Evolutionary conservation across 2,113 vertebrate species (phyloP), one percentile per base, ranked within the genome.

Genomic region (Myocastor coypus): DNA sequence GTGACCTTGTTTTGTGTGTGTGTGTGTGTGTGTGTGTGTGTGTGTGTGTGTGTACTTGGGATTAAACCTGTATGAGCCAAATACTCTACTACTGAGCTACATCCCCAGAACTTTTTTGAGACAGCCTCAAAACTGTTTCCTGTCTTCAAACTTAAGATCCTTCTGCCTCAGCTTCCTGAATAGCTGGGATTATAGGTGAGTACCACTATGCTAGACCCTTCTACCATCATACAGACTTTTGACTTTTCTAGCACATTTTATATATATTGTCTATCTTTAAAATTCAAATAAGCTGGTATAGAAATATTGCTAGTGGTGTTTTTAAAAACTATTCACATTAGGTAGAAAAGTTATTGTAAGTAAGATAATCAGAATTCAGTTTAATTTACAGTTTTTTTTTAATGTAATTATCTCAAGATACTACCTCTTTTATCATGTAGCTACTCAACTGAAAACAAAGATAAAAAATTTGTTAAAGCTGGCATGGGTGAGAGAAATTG

Each of bases 211-310:
- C 28, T 78, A 28, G 30, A 14, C 42, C 12, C 50, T 92, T 87
- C 37, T 28, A 75, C 17, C 22, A 64, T 50, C 81, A 52, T 10
- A 71, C 55, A 46, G 69, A 84, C 52, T 82, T 1, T 69, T 30
- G 42, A 19, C 82, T 66, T n/a, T 89, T 66, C 11, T 57, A 57
- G 50, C 50, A n/a, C 12, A 17, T 59, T 90, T 90, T 42, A 30
- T 94, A 94, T 90, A 50, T 90, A 66, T n/a, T 80, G 34, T 84
- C 16, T 68, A 9, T 61, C 7, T 87, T 2, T 80, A 91, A 68
- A 68, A 89, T 92, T 92, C 40, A 91, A 28, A n/a, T 96, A 50
- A 90, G 80, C 32, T 40, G n/a, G 34, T 83, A 7, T 92, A 95
- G 42, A 93, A 93, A 57, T 83, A 83, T 37, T 94, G 46, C 57